Evolutionary conservation across 2,888 invertebrate genomes (phyloP), one percentile per base, ranked within the genome.

Genomic region (Caenorhabditis panamensis): DNA sequence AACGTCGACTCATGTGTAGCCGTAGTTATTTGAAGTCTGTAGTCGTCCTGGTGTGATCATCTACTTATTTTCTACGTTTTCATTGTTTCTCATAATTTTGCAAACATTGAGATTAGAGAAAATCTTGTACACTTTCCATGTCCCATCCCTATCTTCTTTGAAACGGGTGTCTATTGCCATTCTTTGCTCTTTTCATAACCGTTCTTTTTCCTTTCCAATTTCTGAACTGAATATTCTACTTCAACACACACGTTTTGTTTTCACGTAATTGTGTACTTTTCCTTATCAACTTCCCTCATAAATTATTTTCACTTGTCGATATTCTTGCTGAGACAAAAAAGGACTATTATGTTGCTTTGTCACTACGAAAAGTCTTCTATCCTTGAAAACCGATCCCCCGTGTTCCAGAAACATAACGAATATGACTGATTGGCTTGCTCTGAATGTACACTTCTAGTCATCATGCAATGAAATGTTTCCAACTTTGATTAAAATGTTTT

Each of bases 1-100:
- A 36, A 85, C 87, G 13, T 89, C 89, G 11, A 89, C 89, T 8
- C 89, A 89, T 63, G 89, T 89, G 67, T 89, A 64, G n/a, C n/a
- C n/a, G n/a, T n/a, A n/a, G n/a, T n/a, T n/a, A 63, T 44, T 44
- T 49, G 58, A 20, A 31, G 5, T 31, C 31, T 31, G 31, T 6
- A 59, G 54, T 62, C n/a, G 41, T 49, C 63, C 67, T 71, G 58
- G 80, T 80, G 80, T 56, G 67, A 63, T 63, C 22, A 8, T 13
- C 31, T 24, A 73, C 28, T 26, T 63, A 47, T 53, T 69, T 49
- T 54, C 20, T 59, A 37, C 66, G n/a, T n/a, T n/a, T n/a, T n/a
- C n/a, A n/a, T n/a, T n/a, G n/a, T n/a, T n/a, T n/a, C n/a, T n/a
- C n/a, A n/a, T n/a, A n/a, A n/a, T n/a, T n/a, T 61, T 66, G 13